phyloP scores from a whole-genome alignment of 2,113 vertebrate species.

The Myotis yumanensis region DNA sequence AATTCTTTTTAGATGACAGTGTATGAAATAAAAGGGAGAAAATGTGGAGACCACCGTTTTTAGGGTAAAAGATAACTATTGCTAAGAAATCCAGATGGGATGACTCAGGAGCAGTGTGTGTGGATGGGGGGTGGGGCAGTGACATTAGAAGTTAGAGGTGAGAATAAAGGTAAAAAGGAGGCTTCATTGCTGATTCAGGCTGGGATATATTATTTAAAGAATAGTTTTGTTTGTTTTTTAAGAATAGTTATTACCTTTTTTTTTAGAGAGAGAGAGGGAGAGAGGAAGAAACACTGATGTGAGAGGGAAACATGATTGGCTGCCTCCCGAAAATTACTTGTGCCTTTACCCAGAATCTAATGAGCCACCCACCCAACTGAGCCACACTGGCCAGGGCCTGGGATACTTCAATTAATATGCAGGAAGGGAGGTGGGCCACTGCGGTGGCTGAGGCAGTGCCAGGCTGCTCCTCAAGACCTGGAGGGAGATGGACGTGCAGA shows the following conservation, averaged over 20 bases:
- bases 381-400: not conserved
- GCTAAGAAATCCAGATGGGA: conserved; percentile 8
- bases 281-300: not conserved
- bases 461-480: too few species aligned
- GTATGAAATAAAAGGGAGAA: not conserved
- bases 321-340: not conserved
- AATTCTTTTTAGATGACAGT: not conserved
- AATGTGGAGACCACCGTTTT: not conserved
- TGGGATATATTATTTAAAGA: not conserved
- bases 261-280: too few species aligned
- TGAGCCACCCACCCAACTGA: not conserved
- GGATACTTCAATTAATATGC: not conserved
- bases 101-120: not conserved
- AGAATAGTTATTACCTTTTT: too few species aligned
- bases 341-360: not conserved
- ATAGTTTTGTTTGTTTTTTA: not conserved
- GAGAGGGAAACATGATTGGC: too few species aligned
- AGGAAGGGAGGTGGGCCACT: not conserved
- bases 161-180: not conserved
- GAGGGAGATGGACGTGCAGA: not conserved
- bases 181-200: not conserved
- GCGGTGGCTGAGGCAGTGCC: too few species aligned
- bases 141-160: not conserved
- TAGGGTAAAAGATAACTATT: not conserved
- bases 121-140: not conserved